A percentile compares a stretch with the other conserved stretches of the same genome.
phyloP scores from a whole-genome alignment of 2,797 vertebrate species.

The Lagocephalus sceleratus region DNA sequence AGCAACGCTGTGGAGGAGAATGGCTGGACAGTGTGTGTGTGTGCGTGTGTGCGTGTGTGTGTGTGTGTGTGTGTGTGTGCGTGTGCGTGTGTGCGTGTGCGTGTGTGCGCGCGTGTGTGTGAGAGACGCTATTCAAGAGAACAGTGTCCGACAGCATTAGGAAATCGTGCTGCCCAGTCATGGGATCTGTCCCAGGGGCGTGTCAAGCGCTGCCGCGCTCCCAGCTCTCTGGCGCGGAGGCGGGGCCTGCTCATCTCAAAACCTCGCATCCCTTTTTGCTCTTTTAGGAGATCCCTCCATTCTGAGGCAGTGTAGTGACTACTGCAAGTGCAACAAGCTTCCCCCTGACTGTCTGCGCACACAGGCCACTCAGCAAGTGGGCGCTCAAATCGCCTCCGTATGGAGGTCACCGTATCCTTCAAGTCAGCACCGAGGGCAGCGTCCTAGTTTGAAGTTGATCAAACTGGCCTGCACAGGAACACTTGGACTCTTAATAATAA shows the following conservation, averaged over 20 bases:
- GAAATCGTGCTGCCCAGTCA: conserved; percentile 76
- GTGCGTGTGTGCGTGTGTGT: conserved; percentile 42
- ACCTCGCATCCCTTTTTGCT: conserved; percentile 66
- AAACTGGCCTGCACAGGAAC: conserved; percentile 44
- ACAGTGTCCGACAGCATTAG: conserved; percentile 59
- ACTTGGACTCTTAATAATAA: conserved; percentile 49
- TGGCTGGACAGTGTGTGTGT: conserved; percentile 53
- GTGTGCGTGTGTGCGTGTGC: conserved; percentile 42
- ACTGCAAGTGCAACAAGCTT: conserved; percentile 15
- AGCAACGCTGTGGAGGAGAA: conserved; percentile 26
- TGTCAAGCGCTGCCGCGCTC: conserved; percentile 80
- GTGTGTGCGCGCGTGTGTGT: conserved; percentile 41
- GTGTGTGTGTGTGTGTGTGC: conserved; percentile 43
- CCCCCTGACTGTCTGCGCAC: conserved; percentile 16
- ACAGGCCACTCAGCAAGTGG: conserved; percentile 23
- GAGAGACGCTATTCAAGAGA: conserved; percentile 53
- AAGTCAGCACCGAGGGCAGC: conserved; percentile 31
- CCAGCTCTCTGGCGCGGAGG: conserved; percentile 78
- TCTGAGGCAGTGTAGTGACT: conserved; percentile 18
- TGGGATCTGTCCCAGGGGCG: conserved; percentile 83
- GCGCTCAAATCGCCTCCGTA: conserved; percentile 27
- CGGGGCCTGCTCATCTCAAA: conserved; percentile 76
- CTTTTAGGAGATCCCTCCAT: conserved; percentile 69
- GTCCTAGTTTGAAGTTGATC: conserved; percentile 36
- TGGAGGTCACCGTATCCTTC: conserved; percentile 39